A percentile compares a stretch with the other conserved stretches of the same genome.
phyloP scores from a whole-genome alignment of 1,140 invertebrate species.

The Periplaneta americana region DNA sequence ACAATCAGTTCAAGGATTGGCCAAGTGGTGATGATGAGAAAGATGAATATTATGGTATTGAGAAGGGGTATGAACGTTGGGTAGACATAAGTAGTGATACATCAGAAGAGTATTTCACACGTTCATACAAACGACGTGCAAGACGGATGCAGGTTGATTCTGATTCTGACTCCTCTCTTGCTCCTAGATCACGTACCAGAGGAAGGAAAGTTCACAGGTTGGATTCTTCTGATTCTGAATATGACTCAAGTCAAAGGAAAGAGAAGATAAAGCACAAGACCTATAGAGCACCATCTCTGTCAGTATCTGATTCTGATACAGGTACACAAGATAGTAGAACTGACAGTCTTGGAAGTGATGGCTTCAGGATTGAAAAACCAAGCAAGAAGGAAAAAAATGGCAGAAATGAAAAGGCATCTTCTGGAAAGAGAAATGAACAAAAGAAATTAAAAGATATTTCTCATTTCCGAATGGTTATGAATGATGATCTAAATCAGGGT shows the following conservation, averaged over 20 bases:
- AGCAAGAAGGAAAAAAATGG: conserved; percentile 22
- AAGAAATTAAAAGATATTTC: conserved; percentile 12
- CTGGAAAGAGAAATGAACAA: conserved; percentile 2
- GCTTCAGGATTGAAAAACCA: conserved; percentile 22
- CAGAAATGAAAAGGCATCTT: conserved; percentile 9
- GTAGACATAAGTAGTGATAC: conserved; percentile 25
- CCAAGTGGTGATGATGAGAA: conserved; percentile 41
- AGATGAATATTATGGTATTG: conserved; percentile 41
- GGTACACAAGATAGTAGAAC: conserved; percentile 41
- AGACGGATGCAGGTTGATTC: conserved; percentile 3
- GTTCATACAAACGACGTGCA: background rate
- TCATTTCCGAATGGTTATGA: conserved; percentile 7
- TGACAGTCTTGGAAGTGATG: conserved; percentile 39
- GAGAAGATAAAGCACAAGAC: conserved; percentile 2
- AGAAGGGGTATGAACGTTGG: conserved; percentile 50
- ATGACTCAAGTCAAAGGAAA: conserved; percentile 29
- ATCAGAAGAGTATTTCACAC: background rate
- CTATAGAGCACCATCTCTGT: conserved; percentile 22
- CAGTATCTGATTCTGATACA: conserved; percentile 43
- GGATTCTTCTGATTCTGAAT: conserved; percentile 43
- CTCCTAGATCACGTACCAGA: conserved; percentile 17
- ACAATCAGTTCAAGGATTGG: conserved; percentile 53
- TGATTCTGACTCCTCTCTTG: conserved; percentile 16
- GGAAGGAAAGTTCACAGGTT: conserved; percentile 35
- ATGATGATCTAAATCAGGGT: conserved; percentile 4